Evolutionary conservation across 2,888 invertebrate species (phyloP).

Genomic region (Hypercompe scribonia): DNA sequence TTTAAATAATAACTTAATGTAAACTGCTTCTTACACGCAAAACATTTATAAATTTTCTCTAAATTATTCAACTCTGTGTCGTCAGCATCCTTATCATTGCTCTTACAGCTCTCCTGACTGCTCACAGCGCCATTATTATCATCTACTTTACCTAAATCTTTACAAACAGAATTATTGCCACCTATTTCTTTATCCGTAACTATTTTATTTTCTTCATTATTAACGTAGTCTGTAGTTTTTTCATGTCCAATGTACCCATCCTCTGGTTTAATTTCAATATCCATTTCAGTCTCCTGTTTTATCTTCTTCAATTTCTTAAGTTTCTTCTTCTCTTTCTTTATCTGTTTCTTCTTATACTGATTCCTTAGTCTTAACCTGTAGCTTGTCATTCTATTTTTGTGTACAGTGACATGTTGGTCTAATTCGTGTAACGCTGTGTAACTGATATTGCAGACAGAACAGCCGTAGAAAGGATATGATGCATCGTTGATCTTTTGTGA

Average conservation of each 20-base stretch:
- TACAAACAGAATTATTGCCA: background rate
- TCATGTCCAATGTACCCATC: conserved; percentile 79
- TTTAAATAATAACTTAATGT: conserved; percentile 78
- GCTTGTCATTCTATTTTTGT: conserved; percentile 76
- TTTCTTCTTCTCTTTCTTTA: conserved; percentile 70
- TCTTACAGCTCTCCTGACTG: conserved; percentile 20
- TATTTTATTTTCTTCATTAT: conserved; percentile 27
- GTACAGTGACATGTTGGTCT: conserved; percentile 73
- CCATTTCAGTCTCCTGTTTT: conserved; percentile 56
- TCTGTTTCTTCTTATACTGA: conserved; percentile 66
- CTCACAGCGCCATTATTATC: conserved; percentile 12
- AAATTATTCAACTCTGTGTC: conserved; percentile 57
- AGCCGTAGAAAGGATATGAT: conserved; percentile 76
- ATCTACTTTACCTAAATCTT: background rate
- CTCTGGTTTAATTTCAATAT: conserved; percentile 77
- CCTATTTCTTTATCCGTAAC: conserved; percentile 3
- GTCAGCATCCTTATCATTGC: conserved; percentile 29
- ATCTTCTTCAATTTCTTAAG: conserved; percentile 61
- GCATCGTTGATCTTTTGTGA: conserved; percentile 75
- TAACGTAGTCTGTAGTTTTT: conserved; percentile 59
- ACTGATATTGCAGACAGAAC: conserved; percentile 74
- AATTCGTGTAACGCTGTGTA: conserved; percentile 65
- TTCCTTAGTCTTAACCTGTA: conserved; percentile 75
- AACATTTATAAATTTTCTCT: conserved; percentile 80
- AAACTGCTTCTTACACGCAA: conserved; percentile 79